phyloP scores from a whole-genome alignment of 2,888 invertebrate species.

The Nematopogon swammerdamellus region DNA sequence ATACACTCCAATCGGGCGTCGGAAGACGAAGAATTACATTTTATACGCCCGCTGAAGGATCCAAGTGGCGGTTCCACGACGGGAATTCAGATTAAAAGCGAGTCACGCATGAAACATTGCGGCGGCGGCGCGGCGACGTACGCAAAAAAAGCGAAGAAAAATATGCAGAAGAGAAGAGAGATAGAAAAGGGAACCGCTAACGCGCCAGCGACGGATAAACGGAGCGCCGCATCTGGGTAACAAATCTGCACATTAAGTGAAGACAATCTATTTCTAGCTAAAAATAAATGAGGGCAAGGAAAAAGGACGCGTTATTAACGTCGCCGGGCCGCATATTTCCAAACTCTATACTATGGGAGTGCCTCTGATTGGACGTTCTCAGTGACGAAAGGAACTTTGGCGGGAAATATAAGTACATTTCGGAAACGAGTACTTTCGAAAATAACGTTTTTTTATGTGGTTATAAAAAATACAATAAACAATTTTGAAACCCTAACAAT shows the following conservation, averaged over 20 bases:
- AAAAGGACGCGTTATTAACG: constrained; percentile 14
- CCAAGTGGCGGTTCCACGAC: neutral
- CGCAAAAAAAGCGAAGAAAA: neutral
- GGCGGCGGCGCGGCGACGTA: too few species aligned
- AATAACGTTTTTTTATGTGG: too few species aligned
- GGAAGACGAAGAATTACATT: neutral
- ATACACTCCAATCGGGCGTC: neutral
- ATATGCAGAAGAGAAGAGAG: neutral
- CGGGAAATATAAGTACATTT: too few species aligned
- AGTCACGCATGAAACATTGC: too few species aligned
- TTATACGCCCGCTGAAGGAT: neutral
- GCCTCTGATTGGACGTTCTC: too few species aligned
- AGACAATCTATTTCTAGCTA: constrained; percentile 8
- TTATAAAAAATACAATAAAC: too few species aligned
- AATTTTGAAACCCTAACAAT: too few species aligned
- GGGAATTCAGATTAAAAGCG: too few species aligned
- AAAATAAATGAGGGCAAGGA: constrained; percentile 13
- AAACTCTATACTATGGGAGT: too few species aligned
- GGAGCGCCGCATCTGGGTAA: neutral
- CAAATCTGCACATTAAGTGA: neutral
- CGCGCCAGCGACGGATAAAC: neutral
- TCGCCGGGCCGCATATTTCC: constrained; percentile 1
- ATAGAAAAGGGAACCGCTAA: neutral
- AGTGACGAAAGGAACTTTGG: too few species aligned
- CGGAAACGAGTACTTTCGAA: too few species aligned